Percentiles rank a stretch among this genome's conserved stretches.
Evolutionary conservation across 2,113 vertebrate genomes (phyloP).

Genomic region (Ameiurus melas): DNA sequence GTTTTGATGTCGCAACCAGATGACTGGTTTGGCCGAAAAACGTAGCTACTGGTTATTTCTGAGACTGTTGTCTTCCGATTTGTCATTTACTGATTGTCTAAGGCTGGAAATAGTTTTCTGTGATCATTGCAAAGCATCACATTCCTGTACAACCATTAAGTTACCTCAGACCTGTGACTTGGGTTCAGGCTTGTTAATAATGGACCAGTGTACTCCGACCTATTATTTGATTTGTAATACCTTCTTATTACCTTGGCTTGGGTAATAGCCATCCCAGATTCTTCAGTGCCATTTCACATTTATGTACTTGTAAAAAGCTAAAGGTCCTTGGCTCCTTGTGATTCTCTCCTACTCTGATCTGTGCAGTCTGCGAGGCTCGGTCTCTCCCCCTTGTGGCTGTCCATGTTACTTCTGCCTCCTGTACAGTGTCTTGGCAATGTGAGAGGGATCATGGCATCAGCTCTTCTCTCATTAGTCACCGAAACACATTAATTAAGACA

Average conservation of each 20-base stretch:
- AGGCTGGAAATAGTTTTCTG: background rate
- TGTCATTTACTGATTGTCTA: slow-evolving; percentile 66
- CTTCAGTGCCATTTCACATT: background rate
- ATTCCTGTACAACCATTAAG: no score
- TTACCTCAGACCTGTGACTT: background rate
- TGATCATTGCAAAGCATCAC: background rate
- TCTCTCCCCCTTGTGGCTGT: slow-evolving; percentile 57
- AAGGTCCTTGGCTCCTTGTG: slow-evolving; percentile 34
- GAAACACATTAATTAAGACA: no score
- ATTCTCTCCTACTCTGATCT: slow-evolving; percentile 25
- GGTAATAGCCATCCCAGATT: background rate
- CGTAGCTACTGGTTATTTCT: background rate
- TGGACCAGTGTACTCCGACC: background rate
- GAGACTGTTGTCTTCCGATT: slow-evolving; percentile 35
- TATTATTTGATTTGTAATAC: background rate
- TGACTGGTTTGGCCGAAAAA: background rate
- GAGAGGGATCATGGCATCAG: background rate
- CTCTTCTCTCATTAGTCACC: background rate
- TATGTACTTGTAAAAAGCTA: background rate
- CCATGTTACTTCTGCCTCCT: background rate
- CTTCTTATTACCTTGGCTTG: background rate
- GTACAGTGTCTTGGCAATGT: slow-evolving; percentile 9
- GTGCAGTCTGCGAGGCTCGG: slow-evolving; percentile 47
- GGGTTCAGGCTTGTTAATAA: background rate
- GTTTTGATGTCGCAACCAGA: background rate